Percentiles rank a stretch among this genome's conserved stretches.
Evolutionary conservation across 2,888 invertebrate genomes (phyloP).

Genomic region (Marasmarcha lunaedactyla): DNA sequence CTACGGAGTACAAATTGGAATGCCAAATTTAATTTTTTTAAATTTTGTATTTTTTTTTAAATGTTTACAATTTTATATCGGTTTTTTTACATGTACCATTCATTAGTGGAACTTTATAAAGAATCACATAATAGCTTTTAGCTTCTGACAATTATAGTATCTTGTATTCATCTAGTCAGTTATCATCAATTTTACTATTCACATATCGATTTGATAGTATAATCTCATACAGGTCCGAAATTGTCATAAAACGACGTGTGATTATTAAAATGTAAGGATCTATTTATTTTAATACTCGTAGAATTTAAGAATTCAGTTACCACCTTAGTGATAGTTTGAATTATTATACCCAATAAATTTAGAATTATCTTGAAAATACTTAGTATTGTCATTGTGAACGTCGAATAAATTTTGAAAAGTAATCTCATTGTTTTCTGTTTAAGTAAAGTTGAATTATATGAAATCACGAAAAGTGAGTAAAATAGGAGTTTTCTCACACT

Average conservation of each 20-base stretch:
- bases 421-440: slow-evolving; percentile 45
- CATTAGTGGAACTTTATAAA: background rate
- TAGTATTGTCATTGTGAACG: slow-evolving; percentile 29
- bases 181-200: slow-evolving; percentile 17
- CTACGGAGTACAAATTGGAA: slow-evolving; percentile 36
- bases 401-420: slow-evolving; percentile 37
- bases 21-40: slow-evolving; percentile 31
- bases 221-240: slow-evolving; percentile 17
- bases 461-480: slow-evolving; percentile 41
- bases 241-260: slow-evolving; percentile 20
- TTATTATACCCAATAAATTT: slow-evolving; percentile 64
- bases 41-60: slow-evolving; percentile 3
- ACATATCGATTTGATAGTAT: slow-evolving; percentile 29
- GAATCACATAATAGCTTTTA: background rate
- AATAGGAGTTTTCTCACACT: slow-evolving; percentile 48
- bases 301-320: background rate
- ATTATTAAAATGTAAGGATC: slow-evolving; percentile 12
- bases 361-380: slow-evolving; percentile 47
- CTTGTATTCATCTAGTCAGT: no score
- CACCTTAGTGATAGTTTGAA: background rate
- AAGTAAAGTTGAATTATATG: slow-evolving; percentile 56
- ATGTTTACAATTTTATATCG: slow-evolving; percentile 2
- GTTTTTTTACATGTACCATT: background rate
- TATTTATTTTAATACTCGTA: slow-evolving; percentile 10
- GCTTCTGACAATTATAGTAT: background rate